Percentiles rank a stretch among this genome's conserved stretches.
phyloP scores from a whole-genome alignment of 1,140 invertebrate species.

The Babylonia areolata region DNA sequence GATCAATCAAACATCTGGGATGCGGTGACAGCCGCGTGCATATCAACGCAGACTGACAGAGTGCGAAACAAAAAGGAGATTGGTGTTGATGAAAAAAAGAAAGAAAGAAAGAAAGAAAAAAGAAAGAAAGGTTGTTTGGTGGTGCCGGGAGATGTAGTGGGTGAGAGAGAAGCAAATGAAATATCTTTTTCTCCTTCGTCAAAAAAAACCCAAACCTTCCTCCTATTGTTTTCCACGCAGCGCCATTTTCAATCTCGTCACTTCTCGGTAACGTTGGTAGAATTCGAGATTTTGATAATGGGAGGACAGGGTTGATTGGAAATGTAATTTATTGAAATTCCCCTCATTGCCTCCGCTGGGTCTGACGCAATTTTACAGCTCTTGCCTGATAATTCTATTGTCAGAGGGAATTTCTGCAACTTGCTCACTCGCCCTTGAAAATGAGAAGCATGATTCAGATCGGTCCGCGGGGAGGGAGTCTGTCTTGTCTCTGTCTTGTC shows the following conservation, averaged over 20 bases:
- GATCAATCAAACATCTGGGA: too few species aligned
- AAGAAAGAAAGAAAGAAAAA: too few species aligned
- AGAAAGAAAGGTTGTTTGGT: too few species aligned
- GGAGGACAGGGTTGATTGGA: neutral
- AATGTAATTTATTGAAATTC: constrained; percentile 25
- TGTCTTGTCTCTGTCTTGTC: too few species aligned
- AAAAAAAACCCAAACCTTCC: neutral
- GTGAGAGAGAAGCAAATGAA: neutral
- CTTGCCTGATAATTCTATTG: constrained; percentile 19
- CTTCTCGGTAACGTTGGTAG: neutral
- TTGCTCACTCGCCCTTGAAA: neutral
- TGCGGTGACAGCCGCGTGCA: too few species aligned
- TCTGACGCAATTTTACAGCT: neutral
- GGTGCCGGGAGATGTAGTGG: too few species aligned
- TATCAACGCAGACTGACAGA: too few species aligned
- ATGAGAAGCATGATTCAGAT: neutral
- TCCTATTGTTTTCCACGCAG: neutral
- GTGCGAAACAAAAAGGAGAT: too few species aligned
- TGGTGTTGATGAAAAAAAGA: too few species aligned
- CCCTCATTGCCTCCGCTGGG: neutral
- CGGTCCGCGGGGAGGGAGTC: too few species aligned
- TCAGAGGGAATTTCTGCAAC: constrained; percentile 13
- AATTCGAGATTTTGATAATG: neutral
- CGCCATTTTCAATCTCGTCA: neutral
- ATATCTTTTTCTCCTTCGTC: neutral